phyloP scores from a whole-genome alignment of 2,888 invertebrate genomes.

The Noctua janthina region DNA sequence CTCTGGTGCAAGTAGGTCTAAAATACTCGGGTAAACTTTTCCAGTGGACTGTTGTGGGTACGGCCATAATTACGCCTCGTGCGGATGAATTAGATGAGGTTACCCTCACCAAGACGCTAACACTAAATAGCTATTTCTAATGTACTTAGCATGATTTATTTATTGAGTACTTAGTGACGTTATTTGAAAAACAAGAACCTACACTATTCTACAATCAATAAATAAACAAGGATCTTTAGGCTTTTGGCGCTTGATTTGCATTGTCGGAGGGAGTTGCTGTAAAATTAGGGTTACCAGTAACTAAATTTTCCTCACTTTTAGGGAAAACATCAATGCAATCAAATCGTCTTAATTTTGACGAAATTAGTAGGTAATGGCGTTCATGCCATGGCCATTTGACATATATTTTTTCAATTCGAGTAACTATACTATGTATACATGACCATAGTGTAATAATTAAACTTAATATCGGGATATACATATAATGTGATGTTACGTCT shows the following conservation, averaged over 20 bases:
- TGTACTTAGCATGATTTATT: neutral
- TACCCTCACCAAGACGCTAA: neutral
- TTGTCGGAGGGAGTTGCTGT: neutral
- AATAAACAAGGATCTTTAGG: neutral
- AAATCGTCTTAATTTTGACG: neutral
- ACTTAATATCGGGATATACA: too few relatives aligned
- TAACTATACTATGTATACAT: neutral
- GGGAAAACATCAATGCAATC: neutral
- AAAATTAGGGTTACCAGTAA: conserved; percentile 4
- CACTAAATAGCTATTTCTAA: neutral
- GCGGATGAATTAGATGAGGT: neutral
- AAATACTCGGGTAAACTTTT: neutral
- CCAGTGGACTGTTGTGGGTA: neutral
- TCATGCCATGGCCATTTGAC: too few relatives aligned
- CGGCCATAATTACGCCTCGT: too few relatives aligned
- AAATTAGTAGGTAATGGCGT: neutral
- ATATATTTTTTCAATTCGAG: neutral
- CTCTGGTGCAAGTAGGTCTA: neutral
- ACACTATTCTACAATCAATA: neutral
- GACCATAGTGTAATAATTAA: too few relatives aligned
- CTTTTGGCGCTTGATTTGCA: conserved; percentile 2
- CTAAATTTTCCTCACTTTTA: neutral
- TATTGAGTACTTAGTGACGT: neutral
- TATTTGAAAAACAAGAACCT: neutral
- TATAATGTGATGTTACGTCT: too few relatives aligned